Conservation (phyloP, 2,888 invertebrate genomes). For the Exocentrus adspersus region DNA sequence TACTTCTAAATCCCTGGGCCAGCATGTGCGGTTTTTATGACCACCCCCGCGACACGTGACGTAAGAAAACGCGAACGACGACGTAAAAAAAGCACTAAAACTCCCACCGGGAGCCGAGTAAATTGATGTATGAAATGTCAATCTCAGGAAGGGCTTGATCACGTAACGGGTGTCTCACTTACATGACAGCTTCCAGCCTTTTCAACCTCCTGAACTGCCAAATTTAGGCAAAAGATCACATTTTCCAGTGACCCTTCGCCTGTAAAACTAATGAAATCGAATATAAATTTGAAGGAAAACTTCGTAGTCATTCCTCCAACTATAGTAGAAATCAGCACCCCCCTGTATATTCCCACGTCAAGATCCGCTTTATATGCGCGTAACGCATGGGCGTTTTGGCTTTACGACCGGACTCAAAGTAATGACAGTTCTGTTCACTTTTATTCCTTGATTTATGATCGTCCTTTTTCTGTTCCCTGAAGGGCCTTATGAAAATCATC, state of each 20-base stretch:
- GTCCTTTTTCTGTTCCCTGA: constrained; percentile 21
- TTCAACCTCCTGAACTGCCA: no score
- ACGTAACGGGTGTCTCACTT: neutral
- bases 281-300: no score
- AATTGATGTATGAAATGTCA: constrained; percentile 57
- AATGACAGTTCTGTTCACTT: constrained; percentile 32
- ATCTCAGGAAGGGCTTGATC: constrained; percentile 55
- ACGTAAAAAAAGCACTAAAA: constrained; percentile 48
- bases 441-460: constrained; percentile 37
- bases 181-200: no score
- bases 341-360: constrained; percentile 42
- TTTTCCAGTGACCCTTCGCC: no score
- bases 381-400: constrained; percentile 46
- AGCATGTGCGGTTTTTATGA: no score
- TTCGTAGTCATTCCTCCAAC: no score
- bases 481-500: neutral
- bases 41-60: neutral
- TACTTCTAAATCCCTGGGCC: constrained; percentile 9
- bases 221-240: no score
- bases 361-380: constrained; percentile 53
- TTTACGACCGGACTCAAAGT: constrained; percentile 42
- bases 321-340: no score
- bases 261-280: no score
- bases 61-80: constrained; percentile 29
- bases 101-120: constrained; percentile 48